These are phyloP conservation scores for Leistus spinibarbis DNA, from an alignment of 2,888 invertebrate species.

Conservation along the genomic window DNA sequence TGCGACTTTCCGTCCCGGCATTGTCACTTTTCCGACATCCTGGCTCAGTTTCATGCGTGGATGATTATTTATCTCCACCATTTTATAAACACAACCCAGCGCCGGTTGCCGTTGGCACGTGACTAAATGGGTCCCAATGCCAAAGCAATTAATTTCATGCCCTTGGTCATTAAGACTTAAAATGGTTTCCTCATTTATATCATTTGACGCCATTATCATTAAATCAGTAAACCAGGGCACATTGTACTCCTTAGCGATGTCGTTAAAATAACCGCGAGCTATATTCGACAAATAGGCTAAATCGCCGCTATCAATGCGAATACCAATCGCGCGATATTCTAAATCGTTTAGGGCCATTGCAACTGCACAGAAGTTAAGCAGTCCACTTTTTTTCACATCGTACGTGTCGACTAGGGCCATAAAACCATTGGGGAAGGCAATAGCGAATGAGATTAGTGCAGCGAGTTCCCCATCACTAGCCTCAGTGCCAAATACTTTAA, in stretches of 20 bases:
- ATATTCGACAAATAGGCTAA: conserved; percentile 92
- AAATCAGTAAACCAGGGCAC: conserved; percentile 86
- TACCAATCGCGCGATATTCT: conserved; percentile 88
- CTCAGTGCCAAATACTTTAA: conserved; percentile 81
- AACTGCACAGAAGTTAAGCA: conserved; percentile 96
- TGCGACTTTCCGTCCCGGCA: conserved; percentile 92
- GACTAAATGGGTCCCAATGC: conserved; percentile 97
- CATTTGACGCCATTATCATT: conserved; percentile 96
- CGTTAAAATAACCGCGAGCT: conserved; percentile 80
- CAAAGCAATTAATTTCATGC: conserved; percentile 95
- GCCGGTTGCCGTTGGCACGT: conserved; percentile 98
- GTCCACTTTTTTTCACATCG: conserved; percentile 97
- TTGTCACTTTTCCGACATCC: conserved; percentile 96
- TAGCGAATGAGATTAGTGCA: conserved; percentile 91
- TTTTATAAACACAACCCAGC: conserved; percentile 97
- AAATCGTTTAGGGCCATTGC: conserved; percentile 89
- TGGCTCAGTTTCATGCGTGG: conserved; percentile 96
- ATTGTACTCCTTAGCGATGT: conserved; percentile 75
- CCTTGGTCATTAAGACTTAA: conserved; percentile 96
- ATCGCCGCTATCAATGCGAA: conserved; percentile 97
- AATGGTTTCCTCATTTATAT: conserved; percentile 98
- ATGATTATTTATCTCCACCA: conserved; percentile 90
- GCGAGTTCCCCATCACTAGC: conserved; percentile 94
- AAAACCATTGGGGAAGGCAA: conserved; percentile 95
- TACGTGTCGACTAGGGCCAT: conserved; percentile 98